These are phyloP conservation scores for Capitulum mitella DNA, from an alignment of 2,888 invertebrate species.

Conservation along the genomic window DNA sequence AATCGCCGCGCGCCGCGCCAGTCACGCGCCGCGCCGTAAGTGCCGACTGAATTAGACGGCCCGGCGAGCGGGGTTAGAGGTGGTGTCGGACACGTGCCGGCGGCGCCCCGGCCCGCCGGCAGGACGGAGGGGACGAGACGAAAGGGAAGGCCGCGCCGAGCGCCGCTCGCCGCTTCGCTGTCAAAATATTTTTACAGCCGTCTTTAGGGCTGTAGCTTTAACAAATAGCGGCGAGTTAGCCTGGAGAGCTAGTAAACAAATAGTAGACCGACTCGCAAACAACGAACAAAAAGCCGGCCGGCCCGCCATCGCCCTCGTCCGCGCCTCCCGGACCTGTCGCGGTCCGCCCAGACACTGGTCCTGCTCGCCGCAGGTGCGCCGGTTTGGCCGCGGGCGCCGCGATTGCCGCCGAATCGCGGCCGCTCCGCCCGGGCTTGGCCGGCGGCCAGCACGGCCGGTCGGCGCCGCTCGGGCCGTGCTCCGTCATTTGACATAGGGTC, in stretches of 20 bases:
- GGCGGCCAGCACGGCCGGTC: too few species aligned
- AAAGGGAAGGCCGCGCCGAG: neutral
- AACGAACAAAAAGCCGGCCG: neutral
- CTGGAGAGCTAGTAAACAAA: neutral
- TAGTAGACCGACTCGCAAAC: neutral
- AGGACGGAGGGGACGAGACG: neutral
- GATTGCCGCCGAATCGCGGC: too few species aligned
- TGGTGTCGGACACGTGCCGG: neutral
- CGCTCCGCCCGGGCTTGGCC: too few species aligned
- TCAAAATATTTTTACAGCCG: constrained; percentile 15
- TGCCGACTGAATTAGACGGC: constrained; percentile 1
- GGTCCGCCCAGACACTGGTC: too few species aligned
- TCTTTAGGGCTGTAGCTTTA: neutral
- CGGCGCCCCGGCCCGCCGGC: neutral
- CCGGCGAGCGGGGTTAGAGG: neutral
- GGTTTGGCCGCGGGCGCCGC: too few species aligned
- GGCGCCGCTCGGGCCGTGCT: neutral
- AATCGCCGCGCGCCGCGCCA: neutral
- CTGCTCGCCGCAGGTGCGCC: too few species aligned
- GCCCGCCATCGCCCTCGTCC: too few species aligned
- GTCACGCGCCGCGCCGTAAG: neutral
- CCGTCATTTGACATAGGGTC: neutral
- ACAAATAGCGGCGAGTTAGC: constrained; percentile 9
- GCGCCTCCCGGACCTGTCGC: too few species aligned
- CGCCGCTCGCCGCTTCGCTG: neutral